Base-by-base conservation (phyloP, 2,113 vertebrate genomes). In the Chunga burmeisteri region DNA sequence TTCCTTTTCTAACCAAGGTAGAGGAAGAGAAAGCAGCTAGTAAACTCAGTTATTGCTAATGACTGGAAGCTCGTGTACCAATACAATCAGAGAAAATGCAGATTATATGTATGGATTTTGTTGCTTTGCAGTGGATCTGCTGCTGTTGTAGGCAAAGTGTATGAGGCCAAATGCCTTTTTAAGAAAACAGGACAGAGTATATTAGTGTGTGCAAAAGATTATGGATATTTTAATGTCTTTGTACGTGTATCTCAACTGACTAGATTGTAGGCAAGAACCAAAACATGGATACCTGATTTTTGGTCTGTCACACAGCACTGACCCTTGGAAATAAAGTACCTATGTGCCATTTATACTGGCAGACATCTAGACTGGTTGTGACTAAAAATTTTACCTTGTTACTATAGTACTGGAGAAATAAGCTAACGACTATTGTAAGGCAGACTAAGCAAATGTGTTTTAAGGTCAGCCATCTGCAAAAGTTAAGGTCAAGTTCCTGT, bases 121-220 rank as follows among this genome's bases (percentile, higher is more conserved):
- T 47, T 56, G 50, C 30, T 81, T 91, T 84, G 32, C 79, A 71
- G 70, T n/a, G 47, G 11, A 81, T 62, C 53, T 94, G n/a, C 52
- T 89, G 42, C 52, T 78, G 17, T 67, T 81, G 30, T 63, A 66
- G 47, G 49, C 29, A 7, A 81, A 81, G 25, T 59, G 16, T 46
- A 10, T 29, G 46, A 81, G 47, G 72, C 19, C 16, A 87, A 85
- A 88, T 55, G 10, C 14, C 18, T 95, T 81, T 65, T 75, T 27
- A 79, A 68, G 53, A 59, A 79, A 85, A 52, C 27, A 46, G 25
- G 23, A 13, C 9, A 20, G 26, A 49, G 11, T 34, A 16, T 87
- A 26, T 44, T 40, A 32, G 20, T 46, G 16, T 0, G 0, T 52
- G 27, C 23, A 46, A 38, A 75, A 59, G 10, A 18, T 18, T 36